A percentile compares a stretch with the other conserved stretches of the same genome.
phyloP scores from a whole-genome alignment of 2,888 invertebrate genomes.

The Ochropleura leucogaster region DNA sequence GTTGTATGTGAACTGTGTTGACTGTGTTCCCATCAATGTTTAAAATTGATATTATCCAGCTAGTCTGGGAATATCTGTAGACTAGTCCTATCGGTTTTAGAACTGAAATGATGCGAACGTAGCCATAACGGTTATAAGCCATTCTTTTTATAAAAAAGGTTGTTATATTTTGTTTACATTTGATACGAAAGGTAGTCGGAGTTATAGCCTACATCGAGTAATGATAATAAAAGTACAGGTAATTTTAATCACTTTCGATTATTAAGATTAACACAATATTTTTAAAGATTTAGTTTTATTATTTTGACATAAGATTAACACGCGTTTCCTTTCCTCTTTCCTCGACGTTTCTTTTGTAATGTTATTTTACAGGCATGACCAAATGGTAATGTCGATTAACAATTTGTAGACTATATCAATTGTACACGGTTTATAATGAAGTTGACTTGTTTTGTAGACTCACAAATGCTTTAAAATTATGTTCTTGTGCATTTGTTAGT shows the following conservation, averaged over 20 bases:
- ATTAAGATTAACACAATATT: conserved; percentile 84
- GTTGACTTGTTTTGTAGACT: conserved; percentile 68
- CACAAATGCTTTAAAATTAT: conserved; percentile 78
- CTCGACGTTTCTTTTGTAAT: conserved; percentile 69
- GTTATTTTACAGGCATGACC: conserved; percentile 62
- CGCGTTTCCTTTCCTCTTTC: conserved; percentile 77
- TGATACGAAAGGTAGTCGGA: conserved; percentile 83
- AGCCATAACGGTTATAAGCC: conserved; percentile 74
- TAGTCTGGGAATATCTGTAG: conserved; percentile 61
- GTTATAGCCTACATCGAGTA: conserved; percentile 86
- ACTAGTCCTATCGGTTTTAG: conserved; percentile 71
- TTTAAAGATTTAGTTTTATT: conserved; percentile 82
- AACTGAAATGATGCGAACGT: conserved; percentile 72
- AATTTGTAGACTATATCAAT: conserved; percentile 61
- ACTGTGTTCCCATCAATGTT: conserved; percentile 72
- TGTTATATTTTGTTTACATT: conserved; percentile 85
- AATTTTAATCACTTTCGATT: conserved; percentile 84
- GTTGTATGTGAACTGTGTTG: conserved; percentile 68
- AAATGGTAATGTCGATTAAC: conserved; percentile 58
- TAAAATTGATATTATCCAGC: conserved; percentile 59
- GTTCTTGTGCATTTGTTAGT: conserved; percentile 84
- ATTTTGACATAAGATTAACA: conserved; percentile 83
- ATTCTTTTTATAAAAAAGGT: conserved; percentile 76
- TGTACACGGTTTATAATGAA: conserved; percentile 71
- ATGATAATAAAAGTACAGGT: conserved; percentile 89